These are phyloP conservation scores for Chaitophorus viminalis DNA, from an alignment of 2,888 invertebrate genomes.

Conservation along the genomic window DNA sequence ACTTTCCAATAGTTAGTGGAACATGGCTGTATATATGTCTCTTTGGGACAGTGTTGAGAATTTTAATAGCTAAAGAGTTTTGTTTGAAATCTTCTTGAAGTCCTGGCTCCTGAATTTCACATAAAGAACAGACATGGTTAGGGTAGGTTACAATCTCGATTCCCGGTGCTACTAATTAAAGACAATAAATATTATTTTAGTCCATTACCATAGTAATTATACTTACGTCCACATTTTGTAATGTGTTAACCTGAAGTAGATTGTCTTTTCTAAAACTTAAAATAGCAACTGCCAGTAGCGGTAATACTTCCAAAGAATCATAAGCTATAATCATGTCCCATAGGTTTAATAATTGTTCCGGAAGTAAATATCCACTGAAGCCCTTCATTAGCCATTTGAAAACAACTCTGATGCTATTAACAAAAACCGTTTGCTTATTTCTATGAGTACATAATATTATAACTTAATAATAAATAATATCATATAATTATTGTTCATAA, in stretches of 20 bases:
- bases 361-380: conserved; percentile 93
- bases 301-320: conserved; percentile 89
- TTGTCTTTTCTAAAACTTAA: conserved; percentile 88
- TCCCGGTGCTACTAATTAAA: no score
- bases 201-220: not conserved
- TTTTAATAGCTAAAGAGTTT: no score
- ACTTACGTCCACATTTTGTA: conserved; percentile 79
- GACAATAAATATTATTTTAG: not conserved
- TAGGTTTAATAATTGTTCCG: conserved; percentile 88
- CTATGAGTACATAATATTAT: not conserved
- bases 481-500: not conserved
- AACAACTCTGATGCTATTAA: conserved; percentile 82
- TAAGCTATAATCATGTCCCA: conserved; percentile 95
- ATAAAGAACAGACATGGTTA: no score
- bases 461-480: not conserved
- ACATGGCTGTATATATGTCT: no score
- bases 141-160: no score
- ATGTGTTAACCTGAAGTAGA: conserved; percentile 78
- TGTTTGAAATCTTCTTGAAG: no score
- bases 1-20: no score
- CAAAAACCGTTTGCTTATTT: not conserved
- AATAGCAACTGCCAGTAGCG: conserved; percentile 86
- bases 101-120: no score
- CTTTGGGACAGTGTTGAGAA: no score
- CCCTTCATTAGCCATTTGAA: conserved; percentile 97